A percentile compares a stretch with the other conserved stretches of the same genome.
Conservation (phyloP, 2,797 vertebrate species). For the Tapirus indicus region DNA sequence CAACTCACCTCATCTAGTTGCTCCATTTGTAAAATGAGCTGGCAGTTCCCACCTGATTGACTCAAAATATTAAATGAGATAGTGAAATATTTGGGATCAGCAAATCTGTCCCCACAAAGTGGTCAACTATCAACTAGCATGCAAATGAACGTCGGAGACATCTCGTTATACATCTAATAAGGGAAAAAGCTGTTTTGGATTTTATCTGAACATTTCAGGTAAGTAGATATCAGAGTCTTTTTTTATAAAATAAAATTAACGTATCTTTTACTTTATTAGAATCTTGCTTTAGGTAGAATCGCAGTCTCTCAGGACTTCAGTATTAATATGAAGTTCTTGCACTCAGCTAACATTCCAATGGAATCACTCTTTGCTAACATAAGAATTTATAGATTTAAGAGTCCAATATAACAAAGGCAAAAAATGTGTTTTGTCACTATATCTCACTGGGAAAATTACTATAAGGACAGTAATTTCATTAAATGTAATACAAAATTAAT, state of each 20-base stretch:
- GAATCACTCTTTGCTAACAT: not conserved
- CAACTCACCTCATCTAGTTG: not conserved
- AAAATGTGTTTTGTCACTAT: not conserved
- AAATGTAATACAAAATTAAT: not conserved
- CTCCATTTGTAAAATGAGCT: not conserved
- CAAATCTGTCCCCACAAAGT: not conserved
- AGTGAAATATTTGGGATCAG: not conserved
- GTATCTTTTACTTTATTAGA: not conserved
- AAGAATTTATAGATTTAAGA: not conserved
- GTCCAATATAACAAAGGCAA: not conserved
- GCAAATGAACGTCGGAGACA: not conserved
- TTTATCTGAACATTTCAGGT: constrained; percentile 1
- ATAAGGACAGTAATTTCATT: not conserved
- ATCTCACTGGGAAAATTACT: not conserved
- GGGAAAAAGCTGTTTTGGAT: not conserved
- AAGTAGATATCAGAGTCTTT: not conserved
- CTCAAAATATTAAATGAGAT: not conserved
- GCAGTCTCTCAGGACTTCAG: not conserved
- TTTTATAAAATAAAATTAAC: not conserved
- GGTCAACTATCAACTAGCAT: not conserved
- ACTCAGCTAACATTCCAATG: not conserved
- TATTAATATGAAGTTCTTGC: not conserved
- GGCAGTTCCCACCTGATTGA: not conserved
- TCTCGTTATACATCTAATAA: not conserved
- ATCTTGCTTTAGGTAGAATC: not conserved